Conservation (phyloP, 2,888 invertebrate species). For the Blastobasis adustella region DNA sequence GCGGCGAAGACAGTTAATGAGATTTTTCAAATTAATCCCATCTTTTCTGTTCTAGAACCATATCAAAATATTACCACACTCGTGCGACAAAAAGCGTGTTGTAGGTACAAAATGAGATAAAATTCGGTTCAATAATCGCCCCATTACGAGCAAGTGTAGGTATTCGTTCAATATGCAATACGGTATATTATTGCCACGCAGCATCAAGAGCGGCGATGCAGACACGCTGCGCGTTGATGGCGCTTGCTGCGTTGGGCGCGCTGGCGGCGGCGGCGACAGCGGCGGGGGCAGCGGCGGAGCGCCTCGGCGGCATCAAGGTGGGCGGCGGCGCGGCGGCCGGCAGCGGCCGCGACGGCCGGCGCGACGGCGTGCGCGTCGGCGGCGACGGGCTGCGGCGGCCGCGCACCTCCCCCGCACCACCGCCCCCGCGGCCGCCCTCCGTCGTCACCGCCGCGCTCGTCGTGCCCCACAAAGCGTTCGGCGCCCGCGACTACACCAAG, state of each 20-base stretch:
- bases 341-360: conserved; percentile 45
- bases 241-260: conserved; percentile 58
- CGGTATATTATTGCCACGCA: too few relatives aligned
- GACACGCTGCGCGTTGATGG: conserved; percentile 56
- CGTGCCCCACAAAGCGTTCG: conserved; percentile 85
- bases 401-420: conserved; percentile 62
- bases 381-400: conserved; percentile 50
- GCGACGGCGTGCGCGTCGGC: conserved; percentile 56
- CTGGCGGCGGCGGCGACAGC: conserved; percentile 38
- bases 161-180: too few relatives aligned
- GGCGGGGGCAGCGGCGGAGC: conserved; percentile 46
- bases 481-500: conserved; percentile 81
- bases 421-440: conserved; percentile 61
- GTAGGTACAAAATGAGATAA: too few relatives aligned
- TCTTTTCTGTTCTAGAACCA: too few relatives aligned
- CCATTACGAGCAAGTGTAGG: too few relatives aligned
- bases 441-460: conserved; percentile 81
- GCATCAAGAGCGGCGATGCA: conserved; percentile 66
- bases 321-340: conserved; percentile 43
- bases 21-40: too few relatives aligned
- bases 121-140: too few relatives aligned
- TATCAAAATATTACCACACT: too few relatives aligned
- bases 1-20: too few relatives aligned
- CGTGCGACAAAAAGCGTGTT: too few relatives aligned
- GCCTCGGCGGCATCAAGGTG: conserved; percentile 62